phyloP scores from a whole-genome alignment of 2,888 invertebrate species.

The Mimas tiliae region DNA sequence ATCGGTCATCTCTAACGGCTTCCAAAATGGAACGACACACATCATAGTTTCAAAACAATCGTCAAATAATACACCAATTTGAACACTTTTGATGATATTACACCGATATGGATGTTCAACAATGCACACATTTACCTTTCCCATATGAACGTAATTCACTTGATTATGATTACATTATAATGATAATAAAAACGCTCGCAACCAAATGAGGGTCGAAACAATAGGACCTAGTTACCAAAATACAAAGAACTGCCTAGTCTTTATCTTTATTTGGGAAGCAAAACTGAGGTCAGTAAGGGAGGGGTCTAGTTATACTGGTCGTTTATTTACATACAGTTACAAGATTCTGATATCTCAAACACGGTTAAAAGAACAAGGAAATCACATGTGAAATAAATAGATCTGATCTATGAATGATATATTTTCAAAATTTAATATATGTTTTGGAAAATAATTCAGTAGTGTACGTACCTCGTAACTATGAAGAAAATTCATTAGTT shows the following conservation, averaged over 20 bases:
- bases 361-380: conserved; percentile 26
- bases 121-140: conserved; percentile 35
- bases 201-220: conserved; percentile 37
- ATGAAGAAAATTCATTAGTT: no score
- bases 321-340: conserved; percentile 24
- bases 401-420: neutral
- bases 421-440: neutral
- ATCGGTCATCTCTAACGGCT: neutral
- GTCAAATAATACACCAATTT: conserved; percentile 24
- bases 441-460: no score
- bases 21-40: conserved; percentile 22
- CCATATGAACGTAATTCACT: conserved; percentile 29
- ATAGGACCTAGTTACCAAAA: conserved; percentile 30
- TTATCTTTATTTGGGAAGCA: neutral
- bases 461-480: no score
- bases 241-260: conserved; percentile 23
- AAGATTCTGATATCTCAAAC: neutral
- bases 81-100: conserved; percentile 28
- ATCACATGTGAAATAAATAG: conserved; percentile 5
- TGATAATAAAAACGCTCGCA: conserved; percentile 39
- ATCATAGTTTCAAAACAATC: conserved; percentile 25
- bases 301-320: conserved; percentile 12
- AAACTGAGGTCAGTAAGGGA: neutral
- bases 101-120: conserved; percentile 33
- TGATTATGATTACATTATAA: conserved; percentile 41